Evolutionary conservation across 1,140 invertebrate genomes (phyloP).

Genomic region (Monochamus saltuarius): DNA sequence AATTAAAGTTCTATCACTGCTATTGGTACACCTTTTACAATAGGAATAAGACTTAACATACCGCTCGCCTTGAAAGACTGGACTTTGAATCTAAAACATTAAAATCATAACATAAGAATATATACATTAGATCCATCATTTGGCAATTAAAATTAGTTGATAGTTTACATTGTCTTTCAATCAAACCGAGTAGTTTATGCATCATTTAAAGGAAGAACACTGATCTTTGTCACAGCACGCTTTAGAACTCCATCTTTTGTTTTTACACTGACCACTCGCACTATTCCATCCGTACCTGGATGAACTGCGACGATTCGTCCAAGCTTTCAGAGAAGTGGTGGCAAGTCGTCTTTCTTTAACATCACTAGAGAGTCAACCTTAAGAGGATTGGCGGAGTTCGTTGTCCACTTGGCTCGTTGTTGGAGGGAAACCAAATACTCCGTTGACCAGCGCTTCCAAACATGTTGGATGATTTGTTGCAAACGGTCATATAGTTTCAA

Average conservation of each 20-base stretch:
- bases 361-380: too few species aligned
- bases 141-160: too few species aligned
- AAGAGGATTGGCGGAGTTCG: too few species aligned
- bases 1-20: too few species aligned
- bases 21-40: slow-evolving; percentile 4
- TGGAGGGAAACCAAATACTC: slow-evolving; percentile 29
- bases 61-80: too few species aligned
- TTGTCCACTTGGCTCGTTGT: slow-evolving; percentile 7
- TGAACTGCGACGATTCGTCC: slow-evolving; percentile 3
- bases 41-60: not conserved
- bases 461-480: slow-evolving; percentile 23
- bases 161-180: too few species aligned
- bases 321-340: not conserved
- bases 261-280: slow-evolving; percentile 24
- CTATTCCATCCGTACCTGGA: slow-evolving; percentile 13
- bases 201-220: too few species aligned
- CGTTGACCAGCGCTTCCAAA: slow-evolving; percentile 30
- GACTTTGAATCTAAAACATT: too few species aligned
- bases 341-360: not conserved
- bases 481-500: slow-evolving; percentile 18
- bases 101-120: too few species aligned
- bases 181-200: too few species aligned
- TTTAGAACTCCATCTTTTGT: slow-evolving; percentile 1
- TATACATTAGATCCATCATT: too few species aligned
- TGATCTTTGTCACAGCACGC: not conserved